phyloP scores from a whole-genome alignment of 1,140 invertebrate species.

The Mamestra configurata region DNA sequence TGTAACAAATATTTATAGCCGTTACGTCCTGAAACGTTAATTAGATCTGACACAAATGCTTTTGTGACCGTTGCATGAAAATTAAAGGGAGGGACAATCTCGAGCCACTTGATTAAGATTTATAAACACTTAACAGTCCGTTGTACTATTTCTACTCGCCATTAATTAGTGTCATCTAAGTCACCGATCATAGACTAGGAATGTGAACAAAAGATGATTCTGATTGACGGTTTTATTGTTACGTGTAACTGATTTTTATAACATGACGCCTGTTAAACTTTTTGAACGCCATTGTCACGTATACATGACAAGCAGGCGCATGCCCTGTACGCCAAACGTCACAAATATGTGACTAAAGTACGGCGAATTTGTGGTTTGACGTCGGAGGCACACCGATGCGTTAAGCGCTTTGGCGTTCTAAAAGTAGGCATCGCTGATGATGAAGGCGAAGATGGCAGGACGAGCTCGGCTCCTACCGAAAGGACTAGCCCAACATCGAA shows the following conservation, averaged over 20 bases:
- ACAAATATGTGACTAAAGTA: too few relatives aligned
- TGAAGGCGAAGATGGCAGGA: too few relatives aligned
- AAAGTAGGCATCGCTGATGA: too few relatives aligned
- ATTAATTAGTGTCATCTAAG: slow-evolving; percentile 41
- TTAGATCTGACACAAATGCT: slow-evolving; percentile 23
- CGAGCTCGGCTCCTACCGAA: too few relatives aligned
- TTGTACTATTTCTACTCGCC: slow-evolving; percentile 27
- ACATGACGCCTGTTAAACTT: neutral
- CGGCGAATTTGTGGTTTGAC: too few relatives aligned
- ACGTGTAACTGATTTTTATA: neutral
- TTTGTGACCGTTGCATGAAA: slow-evolving; percentile 13
- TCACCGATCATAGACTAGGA: slow-evolving; percentile 22
- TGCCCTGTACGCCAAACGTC: too few relatives aligned
- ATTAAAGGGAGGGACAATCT: slow-evolving; percentile 45
- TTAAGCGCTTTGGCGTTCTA: too few relatives aligned
- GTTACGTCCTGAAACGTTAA: slow-evolving; percentile 25
- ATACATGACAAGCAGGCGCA: too few relatives aligned
- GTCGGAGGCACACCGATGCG: too few relatives aligned
- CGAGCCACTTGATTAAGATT: slow-evolving; percentile 28
- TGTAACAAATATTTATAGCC: neutral
- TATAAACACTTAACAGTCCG: slow-evolving; percentile 43
- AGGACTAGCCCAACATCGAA: too few relatives aligned
- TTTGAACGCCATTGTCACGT: too few relatives aligned
- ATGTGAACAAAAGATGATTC: slow-evolving; percentile 19
- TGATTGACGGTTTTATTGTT: slow-evolving; percentile 19